Percentiles rank a stretch among this genome's conserved stretches.
Evolutionary conservation across 2,113 vertebrate genomes (phyloP).

Genomic region (Pogonocichla stellata): DNA sequence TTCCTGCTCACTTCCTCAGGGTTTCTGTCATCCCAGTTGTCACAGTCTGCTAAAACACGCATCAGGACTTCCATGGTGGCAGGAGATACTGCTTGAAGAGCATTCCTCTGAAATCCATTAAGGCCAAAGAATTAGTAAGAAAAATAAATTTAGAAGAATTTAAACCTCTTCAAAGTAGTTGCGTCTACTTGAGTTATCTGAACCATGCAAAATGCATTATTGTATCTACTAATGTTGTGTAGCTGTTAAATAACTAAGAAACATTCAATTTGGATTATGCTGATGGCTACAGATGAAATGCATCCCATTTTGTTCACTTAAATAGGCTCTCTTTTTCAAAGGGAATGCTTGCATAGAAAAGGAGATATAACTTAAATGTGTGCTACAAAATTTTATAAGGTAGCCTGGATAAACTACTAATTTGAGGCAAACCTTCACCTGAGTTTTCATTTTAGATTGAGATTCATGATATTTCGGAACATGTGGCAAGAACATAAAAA

Average conservation of each 20-base stretch:
- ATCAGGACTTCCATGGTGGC: conserved; percentile 98
- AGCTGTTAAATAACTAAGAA: not conserved
- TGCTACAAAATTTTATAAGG: not conserved
- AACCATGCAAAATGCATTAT: not conserved
- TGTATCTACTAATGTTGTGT: not conserved
- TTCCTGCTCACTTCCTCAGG: conserved; percentile 87
- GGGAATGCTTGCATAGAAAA: not conserved
- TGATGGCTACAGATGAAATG: not conserved
- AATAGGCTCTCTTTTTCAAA: not conserved
- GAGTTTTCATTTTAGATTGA: not conserved
- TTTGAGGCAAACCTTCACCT: not conserved
- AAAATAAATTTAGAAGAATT: not conserved
- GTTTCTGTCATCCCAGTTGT: conserved; percentile 81
- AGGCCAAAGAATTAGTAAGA: not conserved
- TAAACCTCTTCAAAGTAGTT: not conserved
- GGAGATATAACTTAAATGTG: not conserved
- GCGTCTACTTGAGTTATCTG: not conserved
- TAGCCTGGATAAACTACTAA: not conserved
- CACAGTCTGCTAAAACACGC: conserved; percentile 89
- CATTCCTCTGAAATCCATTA: conserved; percentile 83
- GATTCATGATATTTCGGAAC: not conserved
- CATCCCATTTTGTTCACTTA: not conserved
- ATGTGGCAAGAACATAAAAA: not conserved
- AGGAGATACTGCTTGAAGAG: conserved; percentile 93
- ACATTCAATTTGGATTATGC: not conserved